A percentile compares a stretch with the other conserved stretches of the same genome.
Conservation (phyloP, 2,113 vertebrate genomes). For the Upupa epops region DNA sequence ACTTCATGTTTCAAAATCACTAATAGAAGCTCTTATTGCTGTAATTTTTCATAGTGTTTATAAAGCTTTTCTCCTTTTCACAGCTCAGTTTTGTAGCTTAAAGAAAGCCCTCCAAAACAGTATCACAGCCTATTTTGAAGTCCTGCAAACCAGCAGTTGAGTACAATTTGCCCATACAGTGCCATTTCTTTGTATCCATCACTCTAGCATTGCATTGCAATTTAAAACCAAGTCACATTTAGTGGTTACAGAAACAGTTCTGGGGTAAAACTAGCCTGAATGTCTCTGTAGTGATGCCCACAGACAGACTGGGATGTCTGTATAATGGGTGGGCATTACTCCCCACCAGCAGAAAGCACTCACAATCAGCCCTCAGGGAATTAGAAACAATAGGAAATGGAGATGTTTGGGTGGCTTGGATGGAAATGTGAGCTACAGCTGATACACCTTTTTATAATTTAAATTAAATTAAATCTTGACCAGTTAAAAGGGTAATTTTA, state of each 20-base stretch:
- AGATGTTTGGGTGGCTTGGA: accelerated
- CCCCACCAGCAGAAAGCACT: neutral
- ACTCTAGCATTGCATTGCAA: neutral
- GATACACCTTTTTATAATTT: neutral
- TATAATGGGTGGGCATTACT: neutral
- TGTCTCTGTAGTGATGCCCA: neutral
- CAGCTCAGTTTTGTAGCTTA: neutral
- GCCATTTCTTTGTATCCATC: neutral
- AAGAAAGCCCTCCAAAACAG: neutral
- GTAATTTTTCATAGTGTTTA: neutral
- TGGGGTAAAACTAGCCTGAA: neutral
- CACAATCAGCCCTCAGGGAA: neutral
- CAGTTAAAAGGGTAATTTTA: neutral
- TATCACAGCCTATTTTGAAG: neutral
- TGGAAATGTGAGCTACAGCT: neutral
- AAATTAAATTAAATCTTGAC: neutral
- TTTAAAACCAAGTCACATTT: neutral
- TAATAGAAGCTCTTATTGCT: neutral
- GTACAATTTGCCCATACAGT: neutral
- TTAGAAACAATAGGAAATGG: accelerated
- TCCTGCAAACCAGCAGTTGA: neutral
- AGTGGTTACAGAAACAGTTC: neutral
- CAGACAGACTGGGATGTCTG: neutral
- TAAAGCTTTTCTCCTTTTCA: neutral
- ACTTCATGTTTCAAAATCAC: neutral